A percentile compares a stretch with the other conserved stretches of the same genome.
phyloP scores from a whole-genome alignment of 2,888 invertebrate genomes.

The Lumbricus terrestris region DNA sequence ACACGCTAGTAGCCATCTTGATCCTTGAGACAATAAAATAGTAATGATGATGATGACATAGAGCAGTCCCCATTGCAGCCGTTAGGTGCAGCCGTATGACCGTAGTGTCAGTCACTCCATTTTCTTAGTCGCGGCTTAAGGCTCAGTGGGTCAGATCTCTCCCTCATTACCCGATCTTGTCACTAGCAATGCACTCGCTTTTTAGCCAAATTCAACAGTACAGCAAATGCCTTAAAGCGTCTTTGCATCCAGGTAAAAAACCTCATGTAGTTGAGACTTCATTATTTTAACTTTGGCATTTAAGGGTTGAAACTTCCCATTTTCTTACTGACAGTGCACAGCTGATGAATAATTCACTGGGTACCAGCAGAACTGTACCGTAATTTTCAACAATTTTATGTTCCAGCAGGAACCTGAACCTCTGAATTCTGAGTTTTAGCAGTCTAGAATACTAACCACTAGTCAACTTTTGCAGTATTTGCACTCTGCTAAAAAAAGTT shows the following conservation, averaged over 20 bases:
- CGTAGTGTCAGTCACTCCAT: not conserved
- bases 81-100: not conserved
- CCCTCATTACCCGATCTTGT: not conserved
- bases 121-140: not conserved
- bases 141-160: not conserved
- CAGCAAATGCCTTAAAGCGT: not conserved
- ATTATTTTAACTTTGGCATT: no score
- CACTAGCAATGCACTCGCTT: not conserved
- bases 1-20: no score
- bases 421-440: not conserved
- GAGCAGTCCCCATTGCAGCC: not conserved
- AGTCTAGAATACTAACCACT: not conserved
- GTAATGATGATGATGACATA: not conserved
- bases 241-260: no score
- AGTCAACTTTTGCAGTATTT: no score
- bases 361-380: no score
- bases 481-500: not conserved
- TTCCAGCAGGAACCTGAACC: not conserved
- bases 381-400: no score
- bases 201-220: not conserved
- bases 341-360: no score
- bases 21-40: no score
- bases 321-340: no score
- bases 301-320: no score
- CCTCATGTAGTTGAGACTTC: no score